These are phyloP conservation scores for Acrocephalus kingi DNA, from an alignment of 2,113 vertebrate species.

Conservation along the genomic window DNA sequence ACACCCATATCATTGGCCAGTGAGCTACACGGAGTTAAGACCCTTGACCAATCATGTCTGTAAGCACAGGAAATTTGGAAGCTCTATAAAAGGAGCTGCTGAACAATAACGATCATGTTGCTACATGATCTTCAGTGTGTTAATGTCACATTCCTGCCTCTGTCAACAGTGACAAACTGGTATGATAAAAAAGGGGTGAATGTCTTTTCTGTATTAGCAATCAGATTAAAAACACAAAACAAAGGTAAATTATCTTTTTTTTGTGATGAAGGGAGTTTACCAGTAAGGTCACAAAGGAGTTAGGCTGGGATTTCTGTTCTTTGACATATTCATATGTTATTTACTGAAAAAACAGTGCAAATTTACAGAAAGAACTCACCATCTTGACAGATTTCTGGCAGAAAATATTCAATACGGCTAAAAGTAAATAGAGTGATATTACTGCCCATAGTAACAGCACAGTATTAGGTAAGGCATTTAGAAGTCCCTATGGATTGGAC, in stretches of 20 bases:
- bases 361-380: not conserved
- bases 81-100: not conserved
- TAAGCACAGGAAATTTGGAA: not conserved
- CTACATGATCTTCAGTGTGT: not conserved
- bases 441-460: not conserved
- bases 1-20: not conserved
- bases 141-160: not conserved
- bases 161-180: not conserved
- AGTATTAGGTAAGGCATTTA: not conserved
- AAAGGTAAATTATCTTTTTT: not conserved
- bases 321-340: accelerated
- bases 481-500: not conserved
- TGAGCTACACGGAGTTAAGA: not conserved
- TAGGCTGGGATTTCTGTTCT: not conserved
- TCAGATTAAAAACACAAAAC: not conserved
- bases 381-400: not conserved
- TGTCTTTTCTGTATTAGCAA: not conserved
- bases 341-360: not conserved
- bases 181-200: not conserved
- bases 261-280: not conserved
- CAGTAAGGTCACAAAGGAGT: not conserved
- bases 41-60: not conserved
- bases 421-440: not conserved
- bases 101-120: not conserved
- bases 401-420: not conserved